Evolutionary conservation across 2,797 vertebrate genomes (phyloP), one percentile per base, ranked within the genome.

Genomic region (Brachyrhaphis roseni): DNA sequence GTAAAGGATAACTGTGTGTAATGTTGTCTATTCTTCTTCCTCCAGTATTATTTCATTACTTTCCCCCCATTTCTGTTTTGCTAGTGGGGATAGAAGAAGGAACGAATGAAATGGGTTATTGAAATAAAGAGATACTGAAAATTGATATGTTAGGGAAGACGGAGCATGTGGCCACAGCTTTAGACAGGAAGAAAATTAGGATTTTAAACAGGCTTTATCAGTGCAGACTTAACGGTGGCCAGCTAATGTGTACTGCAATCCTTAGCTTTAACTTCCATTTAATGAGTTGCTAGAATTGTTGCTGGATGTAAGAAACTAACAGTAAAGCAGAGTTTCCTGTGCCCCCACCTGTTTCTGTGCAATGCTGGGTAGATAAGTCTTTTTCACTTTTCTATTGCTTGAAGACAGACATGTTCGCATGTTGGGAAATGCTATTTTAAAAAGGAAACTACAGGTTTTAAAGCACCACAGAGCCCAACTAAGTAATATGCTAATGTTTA

Each of bases 31-130:
- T 85, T 71, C 80, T 87, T 81, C 72, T 45, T 66, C 81, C 77
- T 87, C 89, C 62, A 79, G 78, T 88, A 41, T 88, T 84, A 86
- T 82, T 68, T 23, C 72, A 80, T 88, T 82, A 78, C 77, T 80
- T 84, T 84, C 78, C 75, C 84, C 66, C 46, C 10, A 18, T 76
- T 53, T 78, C 73, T 86, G 82, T 85, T 86, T 89, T 84, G 79
- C 91, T 78, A 16, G 74, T 86, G 88, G 83, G 8, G 36, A 70
- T 53, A 72, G 75, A 77, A 68, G 77, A 78, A 55, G 59, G 62
- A 71, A 16, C 66, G 55, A 57, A 18, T 47, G 74, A 78, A 57
- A 34, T 26, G 23, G 49, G 13, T 47, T 74, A 78, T 62, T 79
- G 51, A 81, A 82, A 76, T 64, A 75, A 75, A 78, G 68, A 78